A percentile compares a stretch with the other conserved stretches of the same genome.
phyloP scores from a whole-genome alignment of 2,797 vertebrate genomes.

The Lepilemur septentrionalis region DNA sequence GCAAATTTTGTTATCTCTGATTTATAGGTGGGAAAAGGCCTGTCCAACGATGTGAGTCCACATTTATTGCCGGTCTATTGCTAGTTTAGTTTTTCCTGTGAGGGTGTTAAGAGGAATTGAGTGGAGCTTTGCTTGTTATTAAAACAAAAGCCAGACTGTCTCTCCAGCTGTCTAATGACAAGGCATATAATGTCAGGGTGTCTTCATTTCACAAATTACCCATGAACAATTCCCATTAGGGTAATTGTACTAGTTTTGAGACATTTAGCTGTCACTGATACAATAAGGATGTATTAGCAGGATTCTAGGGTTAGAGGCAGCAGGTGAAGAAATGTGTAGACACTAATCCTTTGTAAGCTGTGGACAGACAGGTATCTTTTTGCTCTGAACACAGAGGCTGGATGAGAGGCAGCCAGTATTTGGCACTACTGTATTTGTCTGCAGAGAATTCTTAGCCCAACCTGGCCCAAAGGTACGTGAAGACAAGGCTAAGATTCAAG shows the following conservation, averaged over 20 bases:
- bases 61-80: background rate
- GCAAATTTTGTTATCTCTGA: conserved; percentile 66
- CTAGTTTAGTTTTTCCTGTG: background rate
- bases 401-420: background rate
- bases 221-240: background rate
- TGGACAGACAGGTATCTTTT: background rate
- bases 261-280: conserved; percentile 27
- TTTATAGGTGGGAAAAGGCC: conserved; percentile 42
- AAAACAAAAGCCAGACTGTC: conserved; percentile 25
- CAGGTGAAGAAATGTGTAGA: background rate
- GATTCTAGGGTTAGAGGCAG: conserved; percentile 33
- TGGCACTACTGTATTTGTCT: background rate
- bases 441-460: background rate
- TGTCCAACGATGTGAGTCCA: background rate
- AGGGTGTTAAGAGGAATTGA: conserved; percentile 5
- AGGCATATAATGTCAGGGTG: background rate
- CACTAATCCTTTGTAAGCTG: conserved; percentile 5
- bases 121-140: conserved; percentile 39
- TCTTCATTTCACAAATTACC: conserved; percentile 53
- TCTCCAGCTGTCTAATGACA: conserved; percentile 28
- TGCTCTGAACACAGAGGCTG: background rate
- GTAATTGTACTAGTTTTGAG: conserved; percentile 12
- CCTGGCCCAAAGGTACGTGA: background rate
- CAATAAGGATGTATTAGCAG: conserved; percentile 12
- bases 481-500: background rate